Conservation (phyloP, 92 coral and sea anemone genomes). For the Chrysogorgia sp. region DNA sequence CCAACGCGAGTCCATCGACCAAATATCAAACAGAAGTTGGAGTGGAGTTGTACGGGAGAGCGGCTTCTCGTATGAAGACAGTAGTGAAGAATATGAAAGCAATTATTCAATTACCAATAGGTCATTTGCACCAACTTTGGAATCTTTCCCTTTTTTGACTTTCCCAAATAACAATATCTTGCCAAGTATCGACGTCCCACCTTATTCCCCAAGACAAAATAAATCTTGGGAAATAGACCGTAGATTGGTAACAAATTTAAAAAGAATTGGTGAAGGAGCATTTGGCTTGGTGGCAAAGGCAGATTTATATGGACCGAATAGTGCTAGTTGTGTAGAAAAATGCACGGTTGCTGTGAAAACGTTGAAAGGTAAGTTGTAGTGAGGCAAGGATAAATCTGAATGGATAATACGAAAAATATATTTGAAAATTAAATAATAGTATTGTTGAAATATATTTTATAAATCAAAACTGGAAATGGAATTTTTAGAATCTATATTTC, state of each 20-base stretch:
- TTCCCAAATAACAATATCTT: too few relatives aligned
- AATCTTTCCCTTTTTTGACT: too few relatives aligned
- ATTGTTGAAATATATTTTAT: background rate
- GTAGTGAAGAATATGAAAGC: too few relatives aligned
- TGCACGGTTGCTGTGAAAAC: slow-evolving; percentile 4
- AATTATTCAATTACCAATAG: too few relatives aligned
- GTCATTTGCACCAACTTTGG: too few relatives aligned
- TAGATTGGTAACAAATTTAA: background rate
- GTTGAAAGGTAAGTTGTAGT: slow-evolving; percentile 10
- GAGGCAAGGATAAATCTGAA: too few relatives aligned
- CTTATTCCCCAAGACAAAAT: background rate
- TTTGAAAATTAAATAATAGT: too few relatives aligned
- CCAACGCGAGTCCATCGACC: too few relatives aligned
- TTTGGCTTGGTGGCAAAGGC: slow-evolving; percentile 19
- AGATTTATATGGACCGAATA: background rate
- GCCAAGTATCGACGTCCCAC: background rate
- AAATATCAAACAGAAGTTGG: too few relatives aligned
- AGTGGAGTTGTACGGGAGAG: too few relatives aligned
- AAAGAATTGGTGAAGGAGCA: slow-evolving; percentile 25
- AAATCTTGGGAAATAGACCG: slow-evolving; percentile 12
- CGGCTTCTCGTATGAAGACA: too few relatives aligned
- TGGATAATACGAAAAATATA: too few relatives aligned
- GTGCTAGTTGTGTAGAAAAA: background rate
- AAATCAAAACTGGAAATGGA: background rate
- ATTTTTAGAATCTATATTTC: background rate